A percentile compares a stretch with the other conserved stretches of the same genome.
Conservation (phyloP, 2,888 invertebrate species). For the Pyrochroa serraticornis region DNA sequence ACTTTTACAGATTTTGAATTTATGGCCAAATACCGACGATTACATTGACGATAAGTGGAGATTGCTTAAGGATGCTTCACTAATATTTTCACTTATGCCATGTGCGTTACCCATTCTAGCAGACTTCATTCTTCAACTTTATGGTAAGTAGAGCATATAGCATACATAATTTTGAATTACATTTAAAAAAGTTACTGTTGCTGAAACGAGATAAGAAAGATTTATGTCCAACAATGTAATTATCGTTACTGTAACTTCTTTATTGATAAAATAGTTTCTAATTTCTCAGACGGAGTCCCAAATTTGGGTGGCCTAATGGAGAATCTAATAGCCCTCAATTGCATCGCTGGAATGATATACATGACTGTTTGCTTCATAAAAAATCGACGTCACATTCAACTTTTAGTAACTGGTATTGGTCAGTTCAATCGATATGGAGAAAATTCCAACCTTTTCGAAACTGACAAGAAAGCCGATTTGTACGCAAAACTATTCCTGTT, state of each 20-base stretch:
- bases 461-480: slow-evolving; percentile 36
- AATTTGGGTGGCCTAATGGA: slow-evolving; percentile 34
- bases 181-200: no score
- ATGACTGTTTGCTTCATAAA: slow-evolving; percentile 40
- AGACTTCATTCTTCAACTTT: slow-evolving; percentile 30
- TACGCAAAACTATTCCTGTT: slow-evolving; percentile 39
- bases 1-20: slow-evolving; percentile 3
- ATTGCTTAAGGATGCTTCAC: slow-evolving; percentile 26
- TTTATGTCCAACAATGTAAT: background rate
- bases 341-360: slow-evolving; percentile 43
- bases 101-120: slow-evolving; percentile 34
- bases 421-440: background rate
- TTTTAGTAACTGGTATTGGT: slow-evolving; percentile 8
- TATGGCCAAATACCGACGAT: slow-evolving; percentile 9
- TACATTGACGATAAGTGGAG: slow-evolving; percentile 11
- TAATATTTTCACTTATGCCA: slow-evolving; percentile 35
- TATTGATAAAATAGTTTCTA: no score
- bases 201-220: no score
- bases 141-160: slow-evolving; percentile 27
- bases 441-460: slow-evolving; percentile 22
- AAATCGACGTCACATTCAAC: slow-evolving; percentile 32
- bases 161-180: no score
- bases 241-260: no score
- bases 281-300: slow-evolving; percentile 3
- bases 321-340: slow-evolving; percentile 38